Percentiles rank a stretch among this genome's conserved stretches.
phyloP scores from a whole-genome alignment of 2,888 invertebrate species.

The Omphaloscelis lunosa region DNA sequence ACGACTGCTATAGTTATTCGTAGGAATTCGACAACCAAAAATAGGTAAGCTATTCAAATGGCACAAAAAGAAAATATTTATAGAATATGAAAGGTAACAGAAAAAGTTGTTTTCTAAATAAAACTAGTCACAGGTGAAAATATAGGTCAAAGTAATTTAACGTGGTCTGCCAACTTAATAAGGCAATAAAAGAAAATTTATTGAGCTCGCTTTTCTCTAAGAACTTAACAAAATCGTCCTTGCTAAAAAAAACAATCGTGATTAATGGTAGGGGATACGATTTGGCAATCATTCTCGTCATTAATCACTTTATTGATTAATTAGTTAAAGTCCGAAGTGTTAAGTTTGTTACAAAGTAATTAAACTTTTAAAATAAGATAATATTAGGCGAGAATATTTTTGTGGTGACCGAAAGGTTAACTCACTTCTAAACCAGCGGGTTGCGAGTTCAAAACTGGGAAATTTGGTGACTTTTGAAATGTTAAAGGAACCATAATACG shows the following conservation, averaged over 20 bases:
- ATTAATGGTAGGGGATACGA: slow-evolving; percentile 18
- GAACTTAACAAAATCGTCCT: slow-evolving; percentile 2
- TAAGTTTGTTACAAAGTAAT: slow-evolving; percentile 37
- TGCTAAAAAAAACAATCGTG: slow-evolving; percentile 34
- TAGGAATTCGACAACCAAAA: no score
- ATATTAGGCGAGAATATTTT: slow-evolving; percentile 14
- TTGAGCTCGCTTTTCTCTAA: background rate
- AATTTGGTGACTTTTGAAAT: background rate
- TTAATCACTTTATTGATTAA: slow-evolving; percentile 45
- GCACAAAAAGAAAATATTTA: no score
- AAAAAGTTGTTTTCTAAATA: slow-evolving; percentile 7
- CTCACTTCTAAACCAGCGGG: background rate
- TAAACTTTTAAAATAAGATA: slow-evolving; percentile 6
- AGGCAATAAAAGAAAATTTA: slow-evolving; percentile 15
- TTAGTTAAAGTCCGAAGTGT: slow-evolving; percentile 24
- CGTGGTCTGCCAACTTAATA: background rate
- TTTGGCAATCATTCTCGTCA: slow-evolving; percentile 20
- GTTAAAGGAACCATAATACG: no score
- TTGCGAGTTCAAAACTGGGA: background rate
- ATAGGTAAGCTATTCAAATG: no score
- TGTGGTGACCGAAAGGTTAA: background rate
- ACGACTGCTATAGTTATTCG: no score
- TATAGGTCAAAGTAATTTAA: slow-evolving; percentile 34
- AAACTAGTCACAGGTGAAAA: slow-evolving; percentile 12
- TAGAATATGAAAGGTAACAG: background rate